Percentiles rank a stretch among this genome's conserved stretches.
phyloP scores from a whole-genome alignment of 1,140 invertebrate genomes.

The Prorops nasuta region DNA sequence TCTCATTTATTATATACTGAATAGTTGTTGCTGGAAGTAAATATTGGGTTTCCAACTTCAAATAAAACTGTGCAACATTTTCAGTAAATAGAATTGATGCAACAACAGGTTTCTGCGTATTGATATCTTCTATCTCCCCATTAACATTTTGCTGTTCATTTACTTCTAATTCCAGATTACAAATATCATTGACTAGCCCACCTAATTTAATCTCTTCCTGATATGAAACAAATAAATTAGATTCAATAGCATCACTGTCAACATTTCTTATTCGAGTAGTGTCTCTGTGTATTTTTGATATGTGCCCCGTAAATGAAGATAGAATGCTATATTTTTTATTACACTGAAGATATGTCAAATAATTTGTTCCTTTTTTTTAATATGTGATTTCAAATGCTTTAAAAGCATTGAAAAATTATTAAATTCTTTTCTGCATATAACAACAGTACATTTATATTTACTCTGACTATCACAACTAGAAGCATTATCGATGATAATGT shows the following conservation, averaged over 20 bases:
- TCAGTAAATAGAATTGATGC: background rate
- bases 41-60: slow-evolving; percentile 12
- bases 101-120: background rate
- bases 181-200: background rate
- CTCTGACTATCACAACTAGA: too few relatives aligned
- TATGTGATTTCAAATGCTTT: slow-evolving; percentile 6
- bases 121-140: background rate
- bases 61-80: slow-evolving; percentile 12
- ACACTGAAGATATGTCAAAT: slow-evolving; percentile 2
- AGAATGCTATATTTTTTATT: background rate
- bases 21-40: slow-evolving; percentile 7
- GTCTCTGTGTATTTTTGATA: slow-evolving; percentile 7
- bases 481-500: too few relatives aligned
- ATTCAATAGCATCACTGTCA: too few relatives aligned
- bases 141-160: background rate
- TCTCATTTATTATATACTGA: slow-evolving; percentile 8
- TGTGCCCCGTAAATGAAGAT: slow-evolving; percentile 4
- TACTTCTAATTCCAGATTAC: background rate
- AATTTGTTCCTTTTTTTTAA: background rate
- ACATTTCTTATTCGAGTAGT: background rate
- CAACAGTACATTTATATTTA: too few relatives aligned
- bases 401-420: background rate
- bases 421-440: background rate
- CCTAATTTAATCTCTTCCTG: background rate
- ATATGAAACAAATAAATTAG: too few relatives aligned